Conservation (phyloP, 1,140 invertebrate genomes). For the Ceratosolen fusciceps region DNA sequence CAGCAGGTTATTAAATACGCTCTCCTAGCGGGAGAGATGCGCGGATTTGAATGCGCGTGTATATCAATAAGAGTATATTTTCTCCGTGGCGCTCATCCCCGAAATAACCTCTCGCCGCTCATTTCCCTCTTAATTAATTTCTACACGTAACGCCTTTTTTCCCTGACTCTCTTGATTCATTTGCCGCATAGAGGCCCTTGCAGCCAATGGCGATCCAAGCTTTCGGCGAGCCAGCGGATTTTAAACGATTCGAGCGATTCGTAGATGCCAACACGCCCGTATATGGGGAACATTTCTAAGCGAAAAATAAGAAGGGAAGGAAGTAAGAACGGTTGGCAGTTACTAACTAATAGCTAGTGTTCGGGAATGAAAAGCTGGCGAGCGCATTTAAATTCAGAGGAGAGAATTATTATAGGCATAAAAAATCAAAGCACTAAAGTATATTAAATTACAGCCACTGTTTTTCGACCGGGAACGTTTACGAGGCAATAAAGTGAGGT, state of each 20-base stretch:
- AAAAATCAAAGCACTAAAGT: background rate
- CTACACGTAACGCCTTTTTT: background rate
- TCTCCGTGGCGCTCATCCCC: background rate
- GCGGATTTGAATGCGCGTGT: too few species aligned
- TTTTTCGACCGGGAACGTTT: background rate
- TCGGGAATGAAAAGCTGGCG: too few species aligned
- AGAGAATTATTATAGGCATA: background rate
- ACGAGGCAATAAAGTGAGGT: background rate
- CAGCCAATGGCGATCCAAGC: conserved; percentile 47
- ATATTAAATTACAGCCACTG: background rate
- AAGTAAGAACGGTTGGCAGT: too few species aligned
- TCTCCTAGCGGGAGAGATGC: too few species aligned
- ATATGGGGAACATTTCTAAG: background rate
- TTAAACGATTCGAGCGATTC: conserved; percentile 1
- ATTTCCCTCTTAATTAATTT: conserved; percentile 37
- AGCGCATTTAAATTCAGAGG: too few species aligned
- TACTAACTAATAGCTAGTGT: too few species aligned
- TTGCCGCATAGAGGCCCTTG: conserved; percentile 18
- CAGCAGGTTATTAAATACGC: too few species aligned
- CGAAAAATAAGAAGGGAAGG: too few species aligned
- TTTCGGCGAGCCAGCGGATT: conserved; percentile 40
- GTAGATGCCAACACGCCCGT: too few species aligned
- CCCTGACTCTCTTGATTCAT: background rate
- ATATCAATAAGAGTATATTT: too few species aligned
- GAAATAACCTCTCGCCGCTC: background rate